phyloP scores from a whole-genome alignment of 1,140 invertebrate species.

The Papilio glaucus region DNA sequence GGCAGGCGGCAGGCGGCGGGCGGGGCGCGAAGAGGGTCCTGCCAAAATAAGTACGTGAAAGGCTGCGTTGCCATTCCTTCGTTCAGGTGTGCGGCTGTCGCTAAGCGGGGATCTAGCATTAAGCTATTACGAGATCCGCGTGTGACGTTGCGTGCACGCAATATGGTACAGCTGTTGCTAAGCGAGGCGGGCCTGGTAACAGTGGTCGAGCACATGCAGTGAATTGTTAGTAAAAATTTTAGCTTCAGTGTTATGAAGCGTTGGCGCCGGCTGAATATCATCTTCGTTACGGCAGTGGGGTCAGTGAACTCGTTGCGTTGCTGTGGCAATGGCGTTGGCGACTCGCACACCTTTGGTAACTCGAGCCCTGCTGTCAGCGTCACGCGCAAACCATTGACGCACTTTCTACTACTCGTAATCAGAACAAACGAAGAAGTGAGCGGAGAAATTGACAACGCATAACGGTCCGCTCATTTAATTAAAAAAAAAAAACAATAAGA shows the following conservation, averaged over 20 bases:
- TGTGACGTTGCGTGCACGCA: conserved; percentile 22
- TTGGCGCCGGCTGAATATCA: conserved; percentile 46
- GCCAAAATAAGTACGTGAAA: conserved; percentile 82
- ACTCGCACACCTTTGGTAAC: conserved; percentile 58
- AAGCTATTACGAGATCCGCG: conserved; percentile 31
- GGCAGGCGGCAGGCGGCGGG: conserved; percentile 57
- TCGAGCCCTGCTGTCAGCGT: conserved; percentile 49
- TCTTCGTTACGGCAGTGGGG: conserved; percentile 53
- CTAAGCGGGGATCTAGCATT: conserved; percentile 32
- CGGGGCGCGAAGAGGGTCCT: conserved; percentile 72
- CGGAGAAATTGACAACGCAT: conserved; percentile 75
- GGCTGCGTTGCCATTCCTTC: conserved; percentile 70
- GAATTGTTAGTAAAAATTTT: too few relatives aligned
- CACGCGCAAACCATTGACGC: conserved; percentile 61
- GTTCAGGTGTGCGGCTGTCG: conserved; percentile 41
- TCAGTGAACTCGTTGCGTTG: conserved; percentile 58
- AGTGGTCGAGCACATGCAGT: conserved; percentile 36
- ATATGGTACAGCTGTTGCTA: conserved; percentile 7
- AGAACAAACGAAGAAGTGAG: conserved; percentile 73
- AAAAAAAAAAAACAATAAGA: conserved; percentile 65
- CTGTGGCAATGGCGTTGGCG: conserved; percentile 53
- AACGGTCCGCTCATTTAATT: conserved; percentile 58
- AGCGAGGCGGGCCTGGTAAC: conserved; percentile 33
- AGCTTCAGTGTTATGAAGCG: conserved; percentile 33
- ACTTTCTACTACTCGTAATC: conserved; percentile 73